Conservation (phyloP, 2,888 invertebrate genomes). For the Acleris cristana region DNA sequence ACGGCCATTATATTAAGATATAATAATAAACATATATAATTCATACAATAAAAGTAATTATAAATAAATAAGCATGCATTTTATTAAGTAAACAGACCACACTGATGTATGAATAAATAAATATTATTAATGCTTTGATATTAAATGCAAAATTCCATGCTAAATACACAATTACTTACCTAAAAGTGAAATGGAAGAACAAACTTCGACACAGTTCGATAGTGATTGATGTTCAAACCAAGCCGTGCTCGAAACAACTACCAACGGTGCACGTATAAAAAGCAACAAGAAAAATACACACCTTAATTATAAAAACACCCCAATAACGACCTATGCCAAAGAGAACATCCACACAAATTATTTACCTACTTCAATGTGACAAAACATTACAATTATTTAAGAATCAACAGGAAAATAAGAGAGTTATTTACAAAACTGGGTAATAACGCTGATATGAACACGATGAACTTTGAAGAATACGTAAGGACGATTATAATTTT, state of each 20-base stretch:
- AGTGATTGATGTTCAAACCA: neutral
- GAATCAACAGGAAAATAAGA: slow-evolving; percentile 24
- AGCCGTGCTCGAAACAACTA: slow-evolving; percentile 11
- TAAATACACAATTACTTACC: neutral
- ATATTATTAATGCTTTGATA: neutral
- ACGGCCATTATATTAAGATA: neutral
- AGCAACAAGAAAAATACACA: slow-evolving; percentile 60
- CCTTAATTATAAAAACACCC: slow-evolving; percentile 75
- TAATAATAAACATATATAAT: neutral
- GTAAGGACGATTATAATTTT: neutral
- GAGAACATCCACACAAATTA: slow-evolving; percentile 47
- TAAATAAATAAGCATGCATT: neutral
- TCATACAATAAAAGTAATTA: neutral
- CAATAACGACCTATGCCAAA: slow-evolving; percentile 77
- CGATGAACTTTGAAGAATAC: slow-evolving; percentile 28
- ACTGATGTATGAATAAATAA: neutral
- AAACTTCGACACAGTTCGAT: neutral
- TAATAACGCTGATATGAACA: slow-evolving; percentile 16
- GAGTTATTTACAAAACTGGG: slow-evolving; percentile 27
- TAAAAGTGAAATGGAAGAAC: neutral
- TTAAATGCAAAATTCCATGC: neutral
- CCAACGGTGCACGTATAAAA: slow-evolving; percentile 20
- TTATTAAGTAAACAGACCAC: slow-evolving; percentile 3
- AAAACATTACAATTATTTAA: slow-evolving; percentile 23
- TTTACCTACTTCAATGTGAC: slow-evolving; percentile 15